Evolutionary conservation across 1,140 invertebrate genomes (phyloP).

Genomic region (Drosophila punjabiensis): DNA sequence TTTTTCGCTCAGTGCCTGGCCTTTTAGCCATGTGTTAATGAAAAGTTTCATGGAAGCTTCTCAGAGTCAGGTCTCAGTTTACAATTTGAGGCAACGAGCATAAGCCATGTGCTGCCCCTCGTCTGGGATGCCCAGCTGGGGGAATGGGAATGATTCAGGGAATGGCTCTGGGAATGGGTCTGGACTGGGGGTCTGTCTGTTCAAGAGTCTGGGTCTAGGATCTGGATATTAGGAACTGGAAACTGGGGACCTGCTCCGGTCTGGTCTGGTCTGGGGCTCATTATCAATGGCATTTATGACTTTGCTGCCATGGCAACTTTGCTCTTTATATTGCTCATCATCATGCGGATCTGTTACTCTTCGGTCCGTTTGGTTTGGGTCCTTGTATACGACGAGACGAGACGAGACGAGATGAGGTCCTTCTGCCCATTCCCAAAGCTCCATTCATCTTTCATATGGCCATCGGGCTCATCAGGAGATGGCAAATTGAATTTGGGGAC

Average conservation of each 20-base stretch:
- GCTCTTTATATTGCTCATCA: conserved; percentile 18
- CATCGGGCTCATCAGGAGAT: conserved; percentile 42
- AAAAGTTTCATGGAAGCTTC: conserved; percentile 32
- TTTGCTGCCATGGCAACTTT: conserved; percentile 50
- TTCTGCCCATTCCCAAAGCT: background rate
- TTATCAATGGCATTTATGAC: conserved; percentile 54
- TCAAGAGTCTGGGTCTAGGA: background rate
- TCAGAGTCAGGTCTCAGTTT: conserved; percentile 34
- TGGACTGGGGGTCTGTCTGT: background rate
- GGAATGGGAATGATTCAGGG: background rate
- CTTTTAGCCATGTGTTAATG: conserved; percentile 50
- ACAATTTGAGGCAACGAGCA: conserved; percentile 40
- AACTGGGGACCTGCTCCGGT: background rate
- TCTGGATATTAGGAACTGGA: background rate
- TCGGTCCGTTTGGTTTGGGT: background rate
- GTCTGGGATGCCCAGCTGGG: background rate
- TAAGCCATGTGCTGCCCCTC: conserved; percentile 33
- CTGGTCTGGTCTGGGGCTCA: conserved; percentile 25
- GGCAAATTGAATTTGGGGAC: conserved; percentile 42
- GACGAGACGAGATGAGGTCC: background rate
- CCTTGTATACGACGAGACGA: background rate
- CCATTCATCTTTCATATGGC: conserved; percentile 35
- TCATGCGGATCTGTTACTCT: conserved; percentile 10
- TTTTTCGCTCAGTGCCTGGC: conserved; percentile 21
- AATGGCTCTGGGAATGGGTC: background rate